Evolutionary conservation across 2,888 invertebrate species (phyloP).

Genomic region (Idaea biselata): DNA sequence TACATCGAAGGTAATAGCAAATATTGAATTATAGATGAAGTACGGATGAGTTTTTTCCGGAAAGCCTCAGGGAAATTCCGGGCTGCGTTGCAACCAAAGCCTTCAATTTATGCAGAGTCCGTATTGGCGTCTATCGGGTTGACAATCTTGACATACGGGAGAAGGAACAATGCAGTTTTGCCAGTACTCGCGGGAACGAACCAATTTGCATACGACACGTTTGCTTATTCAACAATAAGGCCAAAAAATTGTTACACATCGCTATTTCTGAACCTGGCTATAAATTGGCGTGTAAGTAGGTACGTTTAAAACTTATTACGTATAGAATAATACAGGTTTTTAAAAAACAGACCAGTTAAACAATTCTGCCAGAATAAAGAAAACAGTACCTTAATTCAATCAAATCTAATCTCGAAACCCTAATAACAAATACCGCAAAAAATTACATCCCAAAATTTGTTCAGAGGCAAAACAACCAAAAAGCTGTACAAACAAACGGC

Average conservation of each 20-base stretch:
- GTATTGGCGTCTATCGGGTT: constrained; percentile 63
- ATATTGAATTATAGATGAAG: constrained; percentile 70
- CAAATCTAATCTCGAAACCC: neutral
- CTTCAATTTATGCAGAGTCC: constrained; percentile 71
- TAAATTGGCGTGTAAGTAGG: neutral
- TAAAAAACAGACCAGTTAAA: neutral
- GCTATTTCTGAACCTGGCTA: neutral
- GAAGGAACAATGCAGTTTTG: constrained; percentile 58
- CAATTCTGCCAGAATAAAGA: neutral
- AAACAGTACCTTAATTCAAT: neutral
- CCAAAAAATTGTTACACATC: neutral
- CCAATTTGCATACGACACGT: constrained; percentile 18
- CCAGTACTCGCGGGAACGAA: constrained; percentile 29
- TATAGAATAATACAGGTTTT: neutral
- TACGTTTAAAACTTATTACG: neutral
- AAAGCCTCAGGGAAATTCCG: constrained; percentile 73
- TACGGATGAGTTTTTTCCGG: constrained; percentile 57
- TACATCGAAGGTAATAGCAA: constrained; percentile 51
- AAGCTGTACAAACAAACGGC: constrained; percentile 34
- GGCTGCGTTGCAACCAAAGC: constrained; percentile 61
- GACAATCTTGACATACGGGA: constrained; percentile 64
- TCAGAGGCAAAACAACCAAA: constrained; percentile 1
- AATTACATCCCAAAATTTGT: constrained; percentile 1
- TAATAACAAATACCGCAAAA: neutral
- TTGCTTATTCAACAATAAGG: constrained; percentile 4